These are phyloP conservation scores for Actinia tenebrosa DNA, from an alignment of 64 coral and sea anemone species.

Conservation along the genomic window DNA sequence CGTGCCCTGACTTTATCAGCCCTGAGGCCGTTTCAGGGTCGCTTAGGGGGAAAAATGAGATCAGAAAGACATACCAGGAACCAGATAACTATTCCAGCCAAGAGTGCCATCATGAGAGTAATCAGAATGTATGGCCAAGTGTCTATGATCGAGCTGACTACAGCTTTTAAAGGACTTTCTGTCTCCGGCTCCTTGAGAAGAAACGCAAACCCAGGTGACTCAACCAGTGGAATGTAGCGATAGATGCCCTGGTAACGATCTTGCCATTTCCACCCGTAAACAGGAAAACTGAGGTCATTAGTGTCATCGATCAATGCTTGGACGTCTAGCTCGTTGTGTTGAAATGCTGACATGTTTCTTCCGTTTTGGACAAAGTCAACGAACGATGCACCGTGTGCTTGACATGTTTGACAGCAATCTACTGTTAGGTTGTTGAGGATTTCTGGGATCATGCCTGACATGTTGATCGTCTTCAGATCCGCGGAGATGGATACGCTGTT, in stretches of 20 bases:
- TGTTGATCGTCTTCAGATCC: conserved; percentile 13
- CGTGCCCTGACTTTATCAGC: no score
- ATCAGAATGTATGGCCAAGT: conserved; percentile 43
- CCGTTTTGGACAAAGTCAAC: conserved; percentile 67
- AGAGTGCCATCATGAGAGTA: conserved; percentile 22
- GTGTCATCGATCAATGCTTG: conserved; percentile 29
- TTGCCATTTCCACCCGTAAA: conserved; percentile 69
- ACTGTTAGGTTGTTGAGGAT: conserved; percentile 40
- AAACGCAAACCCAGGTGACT: conserved; percentile 68
- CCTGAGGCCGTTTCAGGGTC: no score
- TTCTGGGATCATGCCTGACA: conserved; percentile 55
- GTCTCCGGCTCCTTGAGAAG: conserved; percentile 23
- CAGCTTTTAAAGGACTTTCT: not conserved
- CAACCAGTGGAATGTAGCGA: conserved; percentile 57
- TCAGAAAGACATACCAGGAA: conserved; percentile 42
- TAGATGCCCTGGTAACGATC: conserved; percentile 16
- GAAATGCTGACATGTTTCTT: conserved; percentile 6
- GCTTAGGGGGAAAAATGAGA: no score
- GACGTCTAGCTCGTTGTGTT: conserved; percentile 22
- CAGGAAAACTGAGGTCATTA: conserved; percentile 60
- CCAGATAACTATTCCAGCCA: conserved; percentile 67
- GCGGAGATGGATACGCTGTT: not conserved
- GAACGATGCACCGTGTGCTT: conserved; percentile 29
- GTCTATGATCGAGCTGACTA: conserved; percentile 25
- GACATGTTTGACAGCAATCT: conserved; percentile 49